Evolutionary conservation across 2,113 vertebrate species (phyloP).

Genomic region (Okapia johnstoni): DNA sequence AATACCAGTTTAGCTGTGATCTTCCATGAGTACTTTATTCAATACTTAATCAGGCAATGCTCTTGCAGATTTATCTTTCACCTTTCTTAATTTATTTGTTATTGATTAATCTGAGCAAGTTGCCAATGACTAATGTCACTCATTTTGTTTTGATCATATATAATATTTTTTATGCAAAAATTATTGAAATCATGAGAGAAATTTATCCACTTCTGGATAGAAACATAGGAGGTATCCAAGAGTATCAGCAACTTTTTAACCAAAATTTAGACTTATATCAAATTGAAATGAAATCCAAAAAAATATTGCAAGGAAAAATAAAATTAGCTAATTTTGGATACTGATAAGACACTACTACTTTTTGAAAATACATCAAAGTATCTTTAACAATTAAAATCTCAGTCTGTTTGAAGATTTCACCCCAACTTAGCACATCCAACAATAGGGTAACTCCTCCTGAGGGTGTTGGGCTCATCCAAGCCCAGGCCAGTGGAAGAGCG

Average conservation of each 20-base stretch:
- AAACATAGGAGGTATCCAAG: background rate
- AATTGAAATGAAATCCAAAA: slow-evolving; percentile 23
- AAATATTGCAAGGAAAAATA: background rate
- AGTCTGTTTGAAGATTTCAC: background rate
- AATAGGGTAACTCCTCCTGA: background rate
- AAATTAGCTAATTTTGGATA: background rate
- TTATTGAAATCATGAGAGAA: background rate
- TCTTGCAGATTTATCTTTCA: background rate
- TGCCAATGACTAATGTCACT: slow-evolving; percentile 26
- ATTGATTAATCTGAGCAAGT: slow-evolving; percentile 35
- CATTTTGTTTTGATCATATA: background rate
- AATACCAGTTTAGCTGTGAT: background rate
- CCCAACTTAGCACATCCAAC: background rate
- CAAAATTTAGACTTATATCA: background rate
- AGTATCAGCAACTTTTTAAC: background rate
- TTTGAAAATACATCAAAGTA: background rate
- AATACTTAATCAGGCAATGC: slow-evolving; percentile 10
- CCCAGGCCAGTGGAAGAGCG: slow-evolving; percentile 22
- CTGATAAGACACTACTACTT: background rate
- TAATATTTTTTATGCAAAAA: background rate
- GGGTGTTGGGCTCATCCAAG: background rate
- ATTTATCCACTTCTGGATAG: background rate
- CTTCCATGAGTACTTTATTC: background rate
- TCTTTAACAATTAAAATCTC: slow-evolving; percentile 1
- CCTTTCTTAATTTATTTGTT: slow-evolving; percentile 38